phyloP scores from a whole-genome alignment of 2,888 invertebrate species.

The Pyrgus malvae region DNA sequence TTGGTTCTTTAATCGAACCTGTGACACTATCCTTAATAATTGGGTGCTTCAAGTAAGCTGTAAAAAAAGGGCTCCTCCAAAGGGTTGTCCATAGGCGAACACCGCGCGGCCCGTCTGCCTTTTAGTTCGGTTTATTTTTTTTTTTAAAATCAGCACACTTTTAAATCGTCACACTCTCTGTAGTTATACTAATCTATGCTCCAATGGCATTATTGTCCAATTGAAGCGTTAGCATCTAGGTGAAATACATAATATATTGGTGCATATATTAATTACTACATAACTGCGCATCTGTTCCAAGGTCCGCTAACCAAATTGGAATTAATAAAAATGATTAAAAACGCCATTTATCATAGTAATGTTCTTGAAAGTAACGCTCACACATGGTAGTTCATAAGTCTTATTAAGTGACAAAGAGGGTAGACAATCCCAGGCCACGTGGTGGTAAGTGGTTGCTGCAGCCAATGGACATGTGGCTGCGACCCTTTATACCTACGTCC shows the following conservation, averaged over 20 bases:
- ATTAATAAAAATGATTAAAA: constrained; percentile 18
- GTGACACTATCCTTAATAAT: no score
- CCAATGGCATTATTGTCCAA: constrained; percentile 42
- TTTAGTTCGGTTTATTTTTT: not conserved
- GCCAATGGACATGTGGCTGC: no score
- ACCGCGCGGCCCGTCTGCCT: no score
- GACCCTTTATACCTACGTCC: no score
- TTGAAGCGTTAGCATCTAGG: constrained; percentile 44
- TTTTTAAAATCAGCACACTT: not conserved
- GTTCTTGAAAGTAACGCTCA: not conserved
- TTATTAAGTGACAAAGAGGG: not conserved
- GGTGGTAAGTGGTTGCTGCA: no score
- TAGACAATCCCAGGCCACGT: no score
- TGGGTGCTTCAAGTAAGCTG: no score
- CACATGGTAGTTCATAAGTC: not conserved
- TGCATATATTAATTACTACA: constrained; percentile 41
- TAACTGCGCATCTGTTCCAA: constrained; percentile 31
- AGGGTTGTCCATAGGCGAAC: no score
- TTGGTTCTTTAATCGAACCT: no score
- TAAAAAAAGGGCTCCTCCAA: no score
- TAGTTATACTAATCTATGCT: constrained; percentile 31
- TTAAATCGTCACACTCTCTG: constrained; percentile 22
- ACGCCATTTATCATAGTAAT: constrained; percentile 1
- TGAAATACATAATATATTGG: constrained; percentile 44
- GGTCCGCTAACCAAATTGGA: constrained; percentile 19